Evolutionary conservation across 2,113 vertebrate species (phyloP).

Genomic region (Ceyx melanurus): DNA sequence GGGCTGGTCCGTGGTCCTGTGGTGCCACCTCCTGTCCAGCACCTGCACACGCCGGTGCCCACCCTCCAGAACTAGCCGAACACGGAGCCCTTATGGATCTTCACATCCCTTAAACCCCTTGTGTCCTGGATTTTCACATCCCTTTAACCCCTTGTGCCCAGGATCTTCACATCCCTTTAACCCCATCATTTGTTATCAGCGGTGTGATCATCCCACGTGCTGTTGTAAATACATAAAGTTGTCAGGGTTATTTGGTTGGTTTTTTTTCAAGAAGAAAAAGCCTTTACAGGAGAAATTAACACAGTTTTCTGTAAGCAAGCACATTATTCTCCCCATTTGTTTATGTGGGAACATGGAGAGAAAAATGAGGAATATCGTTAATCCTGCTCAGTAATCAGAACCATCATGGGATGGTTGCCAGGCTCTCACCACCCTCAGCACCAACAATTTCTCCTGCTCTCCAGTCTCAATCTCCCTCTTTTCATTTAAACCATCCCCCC

Average conservation of each 20-base stretch:
- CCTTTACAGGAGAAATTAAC: not conserved
- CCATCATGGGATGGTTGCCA: too few relatives aligned
- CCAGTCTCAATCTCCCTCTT: too few relatives aligned
- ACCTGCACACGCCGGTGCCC: not conserved
- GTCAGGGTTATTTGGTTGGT: fast-evolving
- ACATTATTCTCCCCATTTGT: not conserved
- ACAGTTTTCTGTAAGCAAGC: not conserved
- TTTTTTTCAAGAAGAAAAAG: not conserved
- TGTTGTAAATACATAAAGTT: too few relatives aligned
- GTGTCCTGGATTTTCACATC: too few relatives aligned
- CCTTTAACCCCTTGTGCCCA: not conserved
- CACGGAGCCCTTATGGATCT: too few relatives aligned
- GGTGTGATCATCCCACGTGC: not conserved
- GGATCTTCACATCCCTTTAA: too few relatives aligned
- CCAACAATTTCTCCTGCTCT: too few relatives aligned
- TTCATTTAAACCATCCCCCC: too few relatives aligned
- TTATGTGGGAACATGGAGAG: not conserved
- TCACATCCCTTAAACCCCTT: too few relatives aligned
- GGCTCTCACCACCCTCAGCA: too few relatives aligned
- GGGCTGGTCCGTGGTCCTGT: not conserved
- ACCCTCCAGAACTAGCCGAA: not conserved
- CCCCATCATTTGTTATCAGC: not conserved
- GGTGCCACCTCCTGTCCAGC: not conserved
- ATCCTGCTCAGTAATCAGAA: not conserved
- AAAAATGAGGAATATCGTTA: not conserved